These are phyloP conservation scores for Nephrotoma flavescens DNA, from an alignment of 2,888 invertebrate species.

Conservation along the genomic window DNA sequence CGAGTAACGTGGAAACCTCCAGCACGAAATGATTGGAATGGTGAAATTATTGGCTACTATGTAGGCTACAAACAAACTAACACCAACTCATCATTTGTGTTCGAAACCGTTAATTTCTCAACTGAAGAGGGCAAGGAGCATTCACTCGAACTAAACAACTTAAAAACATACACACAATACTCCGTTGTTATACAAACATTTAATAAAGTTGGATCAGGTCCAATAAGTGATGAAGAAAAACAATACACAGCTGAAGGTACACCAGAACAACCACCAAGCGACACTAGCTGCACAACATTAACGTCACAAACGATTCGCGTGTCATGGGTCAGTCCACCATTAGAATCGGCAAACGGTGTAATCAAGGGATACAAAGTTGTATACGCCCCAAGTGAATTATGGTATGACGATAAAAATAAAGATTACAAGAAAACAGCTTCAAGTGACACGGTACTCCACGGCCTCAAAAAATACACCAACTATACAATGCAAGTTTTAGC, in stretches of 20 bases:
- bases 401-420: constrained; percentile 86
- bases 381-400: constrained; percentile 78
- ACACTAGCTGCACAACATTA: constrained; percentile 80
- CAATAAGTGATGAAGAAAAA: constrained; percentile 73
- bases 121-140: constrained; percentile 87
- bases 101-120: constrained; percentile 82
- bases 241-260: constrained; percentile 91
- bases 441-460: constrained; percentile 84
- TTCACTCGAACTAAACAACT: constrained; percentile 62
- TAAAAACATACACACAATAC: constrained; percentile 88
- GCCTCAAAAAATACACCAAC: constrained; percentile 87
- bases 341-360: constrained; percentile 83
- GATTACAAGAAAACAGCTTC: constrained; percentile 86
- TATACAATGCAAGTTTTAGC: constrained; percentile 95
- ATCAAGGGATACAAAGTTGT: constrained; percentile 93
- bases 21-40: constrained; percentile 79
- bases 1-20: constrained; percentile 87
- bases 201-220: constrained; percentile 87
- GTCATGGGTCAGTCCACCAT: constrained; percentile 86
- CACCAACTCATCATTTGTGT: constrained; percentile 73
- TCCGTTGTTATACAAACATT: constrained; percentile 91
- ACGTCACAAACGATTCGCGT: constrained; percentile 90
- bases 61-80: constrained; percentile 77
- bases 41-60: constrained; percentile 80
- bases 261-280: constrained; percentile 72